Conservation (phyloP, 35 echinoderm and acorn worm genomes). For the Acanthaster planci region DNA sequence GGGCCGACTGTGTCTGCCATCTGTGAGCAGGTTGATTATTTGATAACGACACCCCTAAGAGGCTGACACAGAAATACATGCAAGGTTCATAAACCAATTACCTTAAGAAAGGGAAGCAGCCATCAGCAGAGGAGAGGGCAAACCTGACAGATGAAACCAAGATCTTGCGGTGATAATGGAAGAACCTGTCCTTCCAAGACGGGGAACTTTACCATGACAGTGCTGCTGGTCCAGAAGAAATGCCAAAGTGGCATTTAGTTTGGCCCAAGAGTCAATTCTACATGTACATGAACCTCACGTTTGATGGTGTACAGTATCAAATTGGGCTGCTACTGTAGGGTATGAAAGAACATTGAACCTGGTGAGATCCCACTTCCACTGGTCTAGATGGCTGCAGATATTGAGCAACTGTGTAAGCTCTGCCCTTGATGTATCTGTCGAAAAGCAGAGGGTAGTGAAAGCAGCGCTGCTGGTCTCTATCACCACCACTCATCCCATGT, state of each 20-base stretch:
- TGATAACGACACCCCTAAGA: not conserved
- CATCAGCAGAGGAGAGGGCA: not conserved
- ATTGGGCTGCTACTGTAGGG: constrained; percentile 52
- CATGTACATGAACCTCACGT: not conserved
- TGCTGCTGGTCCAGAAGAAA: not conserved
- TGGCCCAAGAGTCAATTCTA: not conserved
- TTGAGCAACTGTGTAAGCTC: not conserved
- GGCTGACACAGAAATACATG: not conserved
- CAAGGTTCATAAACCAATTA: not conserved
- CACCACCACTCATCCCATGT: constrained; percentile 40
- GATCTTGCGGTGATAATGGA: not conserved
- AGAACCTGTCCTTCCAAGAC: not conserved
- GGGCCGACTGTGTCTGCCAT: not conserved
- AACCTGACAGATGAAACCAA: not conserved
- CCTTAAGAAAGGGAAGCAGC: not conserved
- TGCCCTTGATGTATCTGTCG: constrained; percentile 33
- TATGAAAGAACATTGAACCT: constrained; percentile 38
- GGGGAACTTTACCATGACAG: not conserved
- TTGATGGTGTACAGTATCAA: constrained; percentile 40
- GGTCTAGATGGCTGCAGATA: constrained; percentile 47
- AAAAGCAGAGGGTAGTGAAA: not conserved
- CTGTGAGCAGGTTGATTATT: not conserved
- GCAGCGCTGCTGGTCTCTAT: constrained; percentile 47
- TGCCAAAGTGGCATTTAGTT: not conserved
- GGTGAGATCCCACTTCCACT: constrained; percentile 38